Base-by-base conservation (phyloP, 2,888 invertebrate genomes). In the Zootermopsis nevadensis region DNA sequence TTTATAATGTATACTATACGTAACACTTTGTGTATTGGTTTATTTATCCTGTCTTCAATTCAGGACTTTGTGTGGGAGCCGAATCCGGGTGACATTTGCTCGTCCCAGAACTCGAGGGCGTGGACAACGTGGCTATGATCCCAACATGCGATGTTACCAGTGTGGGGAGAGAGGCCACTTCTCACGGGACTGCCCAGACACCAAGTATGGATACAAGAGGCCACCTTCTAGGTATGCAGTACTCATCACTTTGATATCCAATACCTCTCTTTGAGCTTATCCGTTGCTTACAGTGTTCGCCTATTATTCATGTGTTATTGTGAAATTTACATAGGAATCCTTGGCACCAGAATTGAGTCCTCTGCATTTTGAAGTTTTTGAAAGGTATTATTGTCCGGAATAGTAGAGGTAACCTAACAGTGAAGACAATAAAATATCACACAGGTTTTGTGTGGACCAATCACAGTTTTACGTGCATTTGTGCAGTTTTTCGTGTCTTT, bases 81-180 rank as follows among this genome's bases (percentile, higher is more conserved):
- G 91, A 79, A 90, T 92, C 82, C 89, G 91, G 67, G 92, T 92
- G 35, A 91, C 91, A 0, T 89, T 91, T 87, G 93, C 93, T 24
- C 88, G 92, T 84, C 92, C 91, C 7, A 87, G 91, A 79, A 91
- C 91, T 48, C 87, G 90, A 77, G 91, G 91, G 27, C 89, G 89
- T 24, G 90, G 91, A 8, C 87, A 90, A 66, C 87, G 91, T 76
- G 90, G 90, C 83, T 92, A 91, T 88, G 92, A 92, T 86, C 91
- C 91, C 77, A 91, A 91, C 86, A 90, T 92, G 89, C 87, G 92
- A 60, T 92, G 92, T 87, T 92, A 92, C 87, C 91, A 92, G 86
- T 92, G 92, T 87, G 92, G 92, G 24, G 91, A 91, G 85, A 89
- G 90, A 55, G 92, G 92, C 19, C 92, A 92, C 87, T 92, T 92